phyloP scores from a whole-genome alignment of 2,797 vertebrate genomes.

The Toxotes lorentzi region DNA sequence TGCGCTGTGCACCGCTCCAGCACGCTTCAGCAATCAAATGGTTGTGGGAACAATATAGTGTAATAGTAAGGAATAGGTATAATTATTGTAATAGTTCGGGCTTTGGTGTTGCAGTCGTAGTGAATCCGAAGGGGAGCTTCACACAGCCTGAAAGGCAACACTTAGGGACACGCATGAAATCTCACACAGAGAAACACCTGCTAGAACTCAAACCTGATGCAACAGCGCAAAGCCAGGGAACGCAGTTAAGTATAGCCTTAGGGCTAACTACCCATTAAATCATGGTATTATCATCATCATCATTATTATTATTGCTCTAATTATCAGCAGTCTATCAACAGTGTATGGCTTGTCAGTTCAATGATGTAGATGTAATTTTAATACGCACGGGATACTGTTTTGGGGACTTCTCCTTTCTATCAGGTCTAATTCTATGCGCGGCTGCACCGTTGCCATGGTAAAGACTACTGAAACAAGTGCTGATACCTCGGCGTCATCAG shows the following conservation, averaged over 20 bases:
- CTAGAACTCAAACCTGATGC: constrained; percentile 6
- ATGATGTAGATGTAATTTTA: rapidly evolving
- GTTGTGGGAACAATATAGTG: not conserved
- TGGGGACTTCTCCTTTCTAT: not conserved
- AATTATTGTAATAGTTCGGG: not conserved
- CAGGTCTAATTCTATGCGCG: constrained; percentile 31
- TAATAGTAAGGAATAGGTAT: not conserved
- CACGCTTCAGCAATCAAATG: rapidly evolving
- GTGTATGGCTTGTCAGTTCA: not conserved
- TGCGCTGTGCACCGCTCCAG: not conserved
- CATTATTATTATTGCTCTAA: not conserved
- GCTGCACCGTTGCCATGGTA: constrained; percentile 78
- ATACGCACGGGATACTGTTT: not conserved
- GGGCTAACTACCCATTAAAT: not conserved
- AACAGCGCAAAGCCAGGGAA: not conserved
- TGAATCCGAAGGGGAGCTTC: not conserved
- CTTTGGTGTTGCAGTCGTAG: not conserved
- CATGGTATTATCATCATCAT: not conserved
- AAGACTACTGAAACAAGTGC: constrained; percentile 58
- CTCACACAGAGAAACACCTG: constrained; percentile 25
- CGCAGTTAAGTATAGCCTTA: not conserved
- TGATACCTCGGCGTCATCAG: constrained; percentile 73
- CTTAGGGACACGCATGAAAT: not conserved
- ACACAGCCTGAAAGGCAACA: constrained; percentile 17
- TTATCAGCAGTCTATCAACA: too few species aligned